These are phyloP conservation scores for Cantharis flavilabris DNA, from an alignment of 2,888 invertebrate genomes.

Conservation along the genomic window DNA sequence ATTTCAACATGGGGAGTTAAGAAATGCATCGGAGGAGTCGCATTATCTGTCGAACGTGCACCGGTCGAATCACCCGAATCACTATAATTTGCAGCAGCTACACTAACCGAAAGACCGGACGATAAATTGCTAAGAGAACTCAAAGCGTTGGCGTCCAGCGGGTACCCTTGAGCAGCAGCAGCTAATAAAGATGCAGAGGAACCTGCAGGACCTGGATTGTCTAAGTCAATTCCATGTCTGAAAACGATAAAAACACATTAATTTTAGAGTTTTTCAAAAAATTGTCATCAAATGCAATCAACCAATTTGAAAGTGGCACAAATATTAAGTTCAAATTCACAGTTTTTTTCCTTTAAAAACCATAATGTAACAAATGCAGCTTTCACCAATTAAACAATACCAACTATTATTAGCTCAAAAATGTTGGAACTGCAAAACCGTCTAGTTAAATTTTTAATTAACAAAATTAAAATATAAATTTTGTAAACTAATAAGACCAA, in stretches of 20 bases:
- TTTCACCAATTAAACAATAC: neutral
- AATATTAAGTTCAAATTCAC: neutral
- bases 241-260: constrained; percentile 2
- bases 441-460: neutral
- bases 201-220: constrained; percentile 84
- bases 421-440: neutral
- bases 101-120: constrained; percentile 60
- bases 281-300: neutral
- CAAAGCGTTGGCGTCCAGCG: constrained; percentile 57
- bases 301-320: neutral
- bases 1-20: constrained; percentile 90
- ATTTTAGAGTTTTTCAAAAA: neutral
- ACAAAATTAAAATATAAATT: no score
- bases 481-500: no score
- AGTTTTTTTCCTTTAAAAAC: neutral
- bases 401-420: neutral
- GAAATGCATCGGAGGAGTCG: constrained; percentile 89
- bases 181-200: constrained; percentile 77
- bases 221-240: constrained; percentile 87
- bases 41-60: constrained; percentile 81
- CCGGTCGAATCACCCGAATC: constrained; percentile 85
- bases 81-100: constrained; percentile 69
- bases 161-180: constrained; percentile 58
- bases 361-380: neutral
- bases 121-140: constrained; percentile 64